Conservation (phyloP, 2,113 vertebrate genomes). For the Tilapia sparmanii region DNA sequence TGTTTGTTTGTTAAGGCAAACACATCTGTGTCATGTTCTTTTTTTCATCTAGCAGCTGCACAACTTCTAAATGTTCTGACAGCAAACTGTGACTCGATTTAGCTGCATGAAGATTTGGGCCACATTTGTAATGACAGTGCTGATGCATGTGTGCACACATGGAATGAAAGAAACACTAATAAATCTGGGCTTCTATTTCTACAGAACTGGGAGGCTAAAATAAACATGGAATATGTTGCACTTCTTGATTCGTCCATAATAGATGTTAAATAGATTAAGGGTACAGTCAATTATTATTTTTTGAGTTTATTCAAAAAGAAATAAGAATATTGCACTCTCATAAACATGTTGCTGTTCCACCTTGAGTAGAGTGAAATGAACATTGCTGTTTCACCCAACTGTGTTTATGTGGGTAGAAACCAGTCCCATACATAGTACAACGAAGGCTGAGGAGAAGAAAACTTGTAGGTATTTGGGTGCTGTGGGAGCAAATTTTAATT, state of each 20-base stretch:
- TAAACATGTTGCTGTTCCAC: neutral
- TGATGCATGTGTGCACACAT: neutral
- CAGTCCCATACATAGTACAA: neutral
- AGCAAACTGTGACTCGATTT: neutral
- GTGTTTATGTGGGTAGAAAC: neutral
- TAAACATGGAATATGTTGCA: neutral
- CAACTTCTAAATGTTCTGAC: neutral
- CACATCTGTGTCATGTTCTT: neutral
- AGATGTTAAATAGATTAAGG: neutral
- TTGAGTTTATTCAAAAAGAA: neutral
- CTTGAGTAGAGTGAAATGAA: neutral
- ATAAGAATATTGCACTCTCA: neutral
- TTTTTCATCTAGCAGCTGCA: constrained; percentile 16
- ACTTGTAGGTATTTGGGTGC: neutral
- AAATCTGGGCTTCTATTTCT: neutral
- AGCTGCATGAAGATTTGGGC: neutral
- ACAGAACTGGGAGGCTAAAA: neutral
- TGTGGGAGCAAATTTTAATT: neutral
- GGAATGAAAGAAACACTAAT: neutral
- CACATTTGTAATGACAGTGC: neutral
- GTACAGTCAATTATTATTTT: neutral
- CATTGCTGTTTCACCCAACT: neutral
- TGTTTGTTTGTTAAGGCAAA: neutral
- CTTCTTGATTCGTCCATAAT: neutral
- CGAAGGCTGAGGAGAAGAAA: neutral